Conservation (phyloP, 2,113 vertebrate species). For the Zosterops borbonicus region DNA sequence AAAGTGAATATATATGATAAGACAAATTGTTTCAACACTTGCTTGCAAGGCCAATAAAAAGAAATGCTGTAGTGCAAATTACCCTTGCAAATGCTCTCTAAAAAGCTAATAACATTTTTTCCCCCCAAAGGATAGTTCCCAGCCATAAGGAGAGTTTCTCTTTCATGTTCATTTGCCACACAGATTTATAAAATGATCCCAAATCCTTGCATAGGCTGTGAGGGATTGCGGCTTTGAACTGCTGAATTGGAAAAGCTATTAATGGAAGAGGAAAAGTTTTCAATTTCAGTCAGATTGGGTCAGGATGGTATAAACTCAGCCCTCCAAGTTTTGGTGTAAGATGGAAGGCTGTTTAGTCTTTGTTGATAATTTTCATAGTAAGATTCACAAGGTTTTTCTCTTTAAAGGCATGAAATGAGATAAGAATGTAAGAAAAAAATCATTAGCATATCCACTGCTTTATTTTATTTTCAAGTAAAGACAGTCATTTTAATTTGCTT, state of each 20-base stretch:
- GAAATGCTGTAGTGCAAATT: constrained; percentile 60
- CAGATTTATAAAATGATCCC: constrained; percentile 63
- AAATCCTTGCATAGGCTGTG: constrained; percentile 55
- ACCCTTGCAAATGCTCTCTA: constrained; percentile 61
- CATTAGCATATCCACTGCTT: constrained; percentile 21
- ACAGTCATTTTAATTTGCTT: constrained; percentile 60
- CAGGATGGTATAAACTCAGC: constrained; percentile 41
- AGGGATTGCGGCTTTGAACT: constrained; percentile 51
- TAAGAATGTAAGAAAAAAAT: constrained; percentile 51
- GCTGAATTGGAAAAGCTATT: constrained; percentile 46
- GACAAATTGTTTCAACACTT: constrained; percentile 44
- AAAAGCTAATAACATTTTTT: constrained; percentile 50
- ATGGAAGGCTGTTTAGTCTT: constrained; percentile 37
- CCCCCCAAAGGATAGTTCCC: constrained; percentile 30
- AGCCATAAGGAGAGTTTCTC: constrained; percentile 19
- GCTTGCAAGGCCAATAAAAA: constrained; percentile 31
- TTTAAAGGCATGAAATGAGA: constrained; percentile 60
- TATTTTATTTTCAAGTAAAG: background rate
- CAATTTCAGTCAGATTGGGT: constrained; percentile 45
- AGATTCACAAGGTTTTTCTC: constrained; percentile 48
- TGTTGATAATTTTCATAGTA: constrained; percentile 40
- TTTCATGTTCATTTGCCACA: constrained; percentile 49
- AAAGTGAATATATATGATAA: constrained; percentile 18
- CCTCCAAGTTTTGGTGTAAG: constrained; percentile 34
- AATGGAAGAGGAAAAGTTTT: constrained; percentile 43